phyloP scores from a whole-genome alignment of 2,888 invertebrate genomes.

The Eupithecia vulgata region DNA sequence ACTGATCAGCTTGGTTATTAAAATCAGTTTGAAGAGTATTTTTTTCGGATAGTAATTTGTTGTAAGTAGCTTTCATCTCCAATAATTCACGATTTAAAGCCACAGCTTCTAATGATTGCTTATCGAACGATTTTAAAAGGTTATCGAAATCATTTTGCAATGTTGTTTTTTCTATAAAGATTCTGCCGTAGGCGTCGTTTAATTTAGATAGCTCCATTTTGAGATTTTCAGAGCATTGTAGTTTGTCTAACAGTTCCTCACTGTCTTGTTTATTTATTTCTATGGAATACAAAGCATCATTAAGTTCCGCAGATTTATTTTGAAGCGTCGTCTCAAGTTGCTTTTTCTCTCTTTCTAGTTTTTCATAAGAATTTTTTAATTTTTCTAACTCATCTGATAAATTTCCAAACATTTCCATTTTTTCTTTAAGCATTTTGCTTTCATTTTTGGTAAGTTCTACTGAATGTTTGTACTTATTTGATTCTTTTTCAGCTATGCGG shows the following conservation, averaged over 20 bases:
- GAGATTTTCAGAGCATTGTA: conserved; percentile 52
- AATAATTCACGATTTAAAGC: conserved; percentile 51
- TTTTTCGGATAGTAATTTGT: conserved; percentile 54
- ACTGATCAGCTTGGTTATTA: conserved; percentile 55
- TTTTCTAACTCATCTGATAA: conserved; percentile 51
- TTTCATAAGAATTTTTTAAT: conserved; percentile 55
- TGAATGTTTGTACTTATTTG: conserved; percentile 53
- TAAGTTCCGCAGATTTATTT: conserved; percentile 53
- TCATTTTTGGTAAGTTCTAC: conserved; percentile 60
- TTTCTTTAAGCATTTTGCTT: conserved; percentile 58
- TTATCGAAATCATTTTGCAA: conserved; percentile 48
- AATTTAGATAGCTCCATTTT: conserved; percentile 54
- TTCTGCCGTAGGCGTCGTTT: conserved; percentile 48
- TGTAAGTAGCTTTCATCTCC: conserved; percentile 47
- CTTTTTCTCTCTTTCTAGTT: conserved; percentile 53
- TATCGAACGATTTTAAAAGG: conserved; percentile 25
- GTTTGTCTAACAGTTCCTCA: conserved; percentile 50
- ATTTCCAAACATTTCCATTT: conserved; percentile 54
- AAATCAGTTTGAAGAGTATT: conserved; percentile 51
- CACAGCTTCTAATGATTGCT: conserved; percentile 44
- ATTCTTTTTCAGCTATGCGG: conserved; percentile 54
- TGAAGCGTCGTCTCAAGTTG: conserved; percentile 57
- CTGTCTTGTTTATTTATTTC: conserved; percentile 59
- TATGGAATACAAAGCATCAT: conserved; percentile 51
- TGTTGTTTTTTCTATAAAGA: conserved; percentile 54